Evolutionary conservation across 2,113 vertebrate genomes (phyloP), one percentile per base, ranked within the genome.

Genomic region (Rhinolophus sinicus): DNA sequence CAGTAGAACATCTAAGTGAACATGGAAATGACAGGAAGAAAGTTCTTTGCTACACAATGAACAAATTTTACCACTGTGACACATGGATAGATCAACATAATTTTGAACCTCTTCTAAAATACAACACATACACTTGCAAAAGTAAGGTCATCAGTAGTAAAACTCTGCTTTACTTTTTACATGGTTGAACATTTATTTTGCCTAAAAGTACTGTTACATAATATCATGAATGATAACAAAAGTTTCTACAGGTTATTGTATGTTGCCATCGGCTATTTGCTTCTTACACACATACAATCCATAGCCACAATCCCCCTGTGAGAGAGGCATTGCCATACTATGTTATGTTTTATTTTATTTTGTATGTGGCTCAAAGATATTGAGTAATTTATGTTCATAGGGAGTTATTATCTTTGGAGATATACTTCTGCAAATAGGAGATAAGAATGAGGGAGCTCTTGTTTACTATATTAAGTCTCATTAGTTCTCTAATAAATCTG

Each of bases 331-430:
- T 94, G 64, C 30, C 12, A 62, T 69, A 15, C 64, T 87, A 35
- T 47, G 83, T 96, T 73, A 62, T 87, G 33, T 54, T 87, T 95
- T 73, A 62, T 76, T 95, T 89, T 52, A 40, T 75, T 84, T 50
- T 50, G 12, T 60, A 67, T 52, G 30, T 62, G 22, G 8, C 60
- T 69, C 22, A 50, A 60, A 93, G 6, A 33, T 82, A 40, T 10
- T 95, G 85, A 84, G 56, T 64, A 58, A 77, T 84, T 92, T 94
- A 21, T 54, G 7, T 90, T 84, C 80, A 60, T n/a, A 60, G 35
- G 22, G 30, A 44, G 26, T 81, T 80, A n/a, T 75, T 72, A 54
- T 81, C 33, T 90, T 88, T 84, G 35, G n/a, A 90, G 30, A 38
- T 72, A 60, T 33, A 52, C 13, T n/a, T 50, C 8, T 16, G 26